phyloP scores from a whole-genome alignment of 2,888 invertebrate genomes.

The Ophraella communa region DNA sequence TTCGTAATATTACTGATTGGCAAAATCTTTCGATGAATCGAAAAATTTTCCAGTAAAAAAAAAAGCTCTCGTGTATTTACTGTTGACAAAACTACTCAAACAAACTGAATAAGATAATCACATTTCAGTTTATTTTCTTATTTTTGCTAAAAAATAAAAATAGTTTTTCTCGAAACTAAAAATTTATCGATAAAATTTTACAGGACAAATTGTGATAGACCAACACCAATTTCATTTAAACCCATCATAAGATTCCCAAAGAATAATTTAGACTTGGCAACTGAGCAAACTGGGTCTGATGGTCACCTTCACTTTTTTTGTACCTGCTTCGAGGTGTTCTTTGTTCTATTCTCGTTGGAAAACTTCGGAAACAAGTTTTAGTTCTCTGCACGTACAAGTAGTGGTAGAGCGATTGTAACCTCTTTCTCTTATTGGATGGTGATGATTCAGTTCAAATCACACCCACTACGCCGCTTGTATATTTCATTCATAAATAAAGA shows the following conservation, averaged over 20 bases:
- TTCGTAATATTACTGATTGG: too few relatives aligned
- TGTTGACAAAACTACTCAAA: too few relatives aligned
- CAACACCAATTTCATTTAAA: not conserved
- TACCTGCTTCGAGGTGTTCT: conserved; percentile 30
- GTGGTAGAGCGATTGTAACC: conserved; percentile 2
- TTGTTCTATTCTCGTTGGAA: conserved; percentile 29
- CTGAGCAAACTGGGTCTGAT: conserved; percentile 11
- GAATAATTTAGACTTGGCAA: conserved; percentile 19
- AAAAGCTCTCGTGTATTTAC: too few relatives aligned
- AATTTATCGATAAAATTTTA: too few relatives aligned
- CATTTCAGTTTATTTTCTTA: too few relatives aligned
- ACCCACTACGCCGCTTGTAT: conserved; percentile 31
- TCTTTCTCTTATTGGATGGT: conserved; percentile 3
- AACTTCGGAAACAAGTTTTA: conserved; percentile 5
- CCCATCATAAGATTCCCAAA: not conserved
- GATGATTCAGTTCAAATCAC: conserved; percentile 28
- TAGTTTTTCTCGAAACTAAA: too few relatives aligned
- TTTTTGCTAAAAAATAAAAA: too few relatives aligned
- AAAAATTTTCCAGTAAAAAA: too few relatives aligned
- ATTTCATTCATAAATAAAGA: conserved; percentile 39
- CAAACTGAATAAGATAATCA: too few relatives aligned
- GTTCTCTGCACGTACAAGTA: not conserved
- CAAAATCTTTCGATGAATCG: too few relatives aligned
- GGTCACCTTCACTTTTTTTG: conserved; percentile 32
- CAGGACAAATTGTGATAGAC: not conserved